Conservation (phyloP, 1,140 invertebrate genomes). For the Diabrotica virgifera region DNA sequence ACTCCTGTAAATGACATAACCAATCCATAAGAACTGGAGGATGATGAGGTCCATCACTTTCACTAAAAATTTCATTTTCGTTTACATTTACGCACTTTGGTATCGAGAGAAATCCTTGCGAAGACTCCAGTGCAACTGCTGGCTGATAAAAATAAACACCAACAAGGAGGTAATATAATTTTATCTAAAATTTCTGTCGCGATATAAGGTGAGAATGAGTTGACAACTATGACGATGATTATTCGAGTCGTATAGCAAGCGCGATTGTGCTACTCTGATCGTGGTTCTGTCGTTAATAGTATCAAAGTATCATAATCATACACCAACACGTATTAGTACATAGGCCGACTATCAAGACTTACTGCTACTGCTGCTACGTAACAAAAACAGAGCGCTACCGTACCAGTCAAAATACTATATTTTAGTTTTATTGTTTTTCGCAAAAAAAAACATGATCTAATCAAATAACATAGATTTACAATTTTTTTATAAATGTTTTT, state of each 20-base stretch:
- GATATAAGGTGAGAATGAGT: not conserved
- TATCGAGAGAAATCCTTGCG: not conserved
- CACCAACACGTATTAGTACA: not conserved
- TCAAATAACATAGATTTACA: too few species aligned
- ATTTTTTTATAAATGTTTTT: too few species aligned
- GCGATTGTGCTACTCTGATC: not conserved
- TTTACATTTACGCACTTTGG: slow-evolving; percentile 6
- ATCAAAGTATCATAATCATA: too few species aligned
- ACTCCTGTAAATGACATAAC: slow-evolving; percentile 7
- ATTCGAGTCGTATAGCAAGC: not conserved
- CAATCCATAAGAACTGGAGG: slow-evolving; percentile 6
- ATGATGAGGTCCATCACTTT: slow-evolving; percentile 17
- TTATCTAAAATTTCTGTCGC: not conserved
- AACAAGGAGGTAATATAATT: not conserved
- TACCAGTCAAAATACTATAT: too few species aligned
- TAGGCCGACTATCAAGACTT: not conserved
- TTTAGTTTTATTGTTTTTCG: too few species aligned
- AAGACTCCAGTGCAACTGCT: not conserved
- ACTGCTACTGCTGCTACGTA: too few species aligned
- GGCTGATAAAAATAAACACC: not conserved
- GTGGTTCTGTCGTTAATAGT: not conserved
- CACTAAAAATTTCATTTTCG: slow-evolving; percentile 9
- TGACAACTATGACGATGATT: not conserved
- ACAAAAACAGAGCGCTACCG: too few species aligned
- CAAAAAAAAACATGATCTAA: too few species aligned